A percentile compares a stretch with the other conserved stretches of the same genome.
phyloP scores from a whole-genome alignment of 2,888 invertebrate genomes.

The Therioaphis trifolii region DNA sequence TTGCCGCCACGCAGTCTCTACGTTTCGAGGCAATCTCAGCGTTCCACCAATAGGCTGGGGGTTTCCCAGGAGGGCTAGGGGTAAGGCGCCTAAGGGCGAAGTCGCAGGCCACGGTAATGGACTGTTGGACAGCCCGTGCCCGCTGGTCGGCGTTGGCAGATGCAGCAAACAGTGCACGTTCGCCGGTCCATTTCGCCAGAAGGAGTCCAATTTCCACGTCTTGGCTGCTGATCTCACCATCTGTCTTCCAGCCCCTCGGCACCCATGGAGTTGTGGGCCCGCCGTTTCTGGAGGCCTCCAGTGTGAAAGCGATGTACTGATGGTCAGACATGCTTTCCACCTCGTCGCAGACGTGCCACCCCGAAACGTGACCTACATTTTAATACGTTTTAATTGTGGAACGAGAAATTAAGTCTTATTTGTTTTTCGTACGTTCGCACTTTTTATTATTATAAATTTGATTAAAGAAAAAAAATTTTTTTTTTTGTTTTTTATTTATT shows the following conservation, averaged over 20 bases:
- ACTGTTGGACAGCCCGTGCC: not conserved
- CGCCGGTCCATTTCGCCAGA: not conserved
- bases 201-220: not conserved
- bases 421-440: too few species aligned
- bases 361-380: fast-evolving
- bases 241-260: not conserved
- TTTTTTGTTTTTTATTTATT: too few species aligned
- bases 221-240: not conserved
- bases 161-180: not conserved
- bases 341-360: not conserved
- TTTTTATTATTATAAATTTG: too few species aligned
- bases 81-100: not conserved
- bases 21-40: not conserved
- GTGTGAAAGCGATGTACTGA: not conserved
- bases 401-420: too few species aligned
- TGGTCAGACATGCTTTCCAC: not conserved
- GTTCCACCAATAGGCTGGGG: not conserved
- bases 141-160: not conserved
- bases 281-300: too few species aligned
- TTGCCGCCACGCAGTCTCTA: not conserved
- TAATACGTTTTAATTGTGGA: too few species aligned
- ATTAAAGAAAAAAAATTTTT: too few species aligned
- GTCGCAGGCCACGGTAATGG: not conserved
- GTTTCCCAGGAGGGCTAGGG: not conserved
- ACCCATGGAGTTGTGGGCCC: fast-evolving